Evolutionary conservation across 2,113 vertebrate species (phyloP).

Genomic region (Muscicapa adusta): DNA sequence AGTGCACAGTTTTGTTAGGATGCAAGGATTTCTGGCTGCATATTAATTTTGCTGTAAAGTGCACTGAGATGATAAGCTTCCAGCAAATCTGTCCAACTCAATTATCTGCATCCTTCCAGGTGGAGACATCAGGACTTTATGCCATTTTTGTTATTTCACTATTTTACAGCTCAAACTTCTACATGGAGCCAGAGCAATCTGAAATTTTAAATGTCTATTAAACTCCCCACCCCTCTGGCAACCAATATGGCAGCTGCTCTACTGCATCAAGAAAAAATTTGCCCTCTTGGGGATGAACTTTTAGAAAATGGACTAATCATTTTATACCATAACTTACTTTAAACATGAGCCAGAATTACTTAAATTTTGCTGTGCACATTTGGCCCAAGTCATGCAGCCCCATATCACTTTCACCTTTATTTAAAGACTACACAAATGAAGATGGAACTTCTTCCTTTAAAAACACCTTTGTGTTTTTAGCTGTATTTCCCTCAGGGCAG

Average conservation of each 20-base stretch:
- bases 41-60: conserved; percentile 26
- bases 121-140: neutral
- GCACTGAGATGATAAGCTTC: neutral
- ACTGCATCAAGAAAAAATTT: neutral
- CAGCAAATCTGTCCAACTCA: conserved; percentile 7
- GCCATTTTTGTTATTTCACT: neutral
- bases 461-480: neutral
- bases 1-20: neutral
- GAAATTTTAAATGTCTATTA: neutral
- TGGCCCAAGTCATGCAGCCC: neutral
- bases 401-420: neutral
- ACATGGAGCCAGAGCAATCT: neutral
- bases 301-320: neutral
- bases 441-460: neutral
- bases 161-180: neutral
- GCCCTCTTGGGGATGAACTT: neutral
- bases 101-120: conserved; percentile 22
- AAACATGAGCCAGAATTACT: neutral
- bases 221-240: neutral
- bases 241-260: neutral
- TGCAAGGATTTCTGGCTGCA: neutral
- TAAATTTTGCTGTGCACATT: neutral
- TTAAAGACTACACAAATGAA: neutral
- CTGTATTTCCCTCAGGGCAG: neutral
- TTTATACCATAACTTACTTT: neutral